phyloP scores from a whole-genome alignment of 2,888 invertebrate genomes.

The Schrankia costaestrigalis region DNA sequence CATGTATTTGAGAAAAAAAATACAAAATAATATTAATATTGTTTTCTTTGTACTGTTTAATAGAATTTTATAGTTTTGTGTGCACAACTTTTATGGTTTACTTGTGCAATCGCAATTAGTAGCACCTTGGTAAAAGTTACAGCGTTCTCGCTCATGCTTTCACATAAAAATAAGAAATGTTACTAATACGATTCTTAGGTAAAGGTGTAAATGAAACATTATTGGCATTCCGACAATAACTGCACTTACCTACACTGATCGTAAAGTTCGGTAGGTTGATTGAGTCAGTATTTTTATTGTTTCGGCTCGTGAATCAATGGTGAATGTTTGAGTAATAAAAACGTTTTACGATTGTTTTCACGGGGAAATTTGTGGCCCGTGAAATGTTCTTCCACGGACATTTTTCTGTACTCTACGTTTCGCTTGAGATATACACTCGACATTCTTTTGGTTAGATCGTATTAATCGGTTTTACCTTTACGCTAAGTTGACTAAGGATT shows the following conservation, averaged over 20 bases:
- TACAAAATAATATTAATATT: too few relatives aligned
- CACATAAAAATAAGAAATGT: constrained; percentile 22
- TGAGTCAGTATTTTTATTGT: constrained; percentile 81
- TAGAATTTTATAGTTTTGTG: too few relatives aligned
- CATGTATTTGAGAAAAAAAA: too few relatives aligned
- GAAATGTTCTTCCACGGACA: constrained; percentile 67
- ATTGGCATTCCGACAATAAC: constrained; percentile 66
- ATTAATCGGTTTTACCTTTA: constrained; percentile 37
- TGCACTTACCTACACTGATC: constrained; percentile 69
- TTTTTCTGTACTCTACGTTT: constrained; percentile 63
- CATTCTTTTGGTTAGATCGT: constrained; percentile 50
- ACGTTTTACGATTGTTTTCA: constrained; percentile 78
- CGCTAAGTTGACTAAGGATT: background rate
- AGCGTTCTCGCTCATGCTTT: constrained; percentile 7
- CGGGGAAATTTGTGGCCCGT: constrained; percentile 76
- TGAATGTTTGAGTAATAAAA: constrained; percentile 78
- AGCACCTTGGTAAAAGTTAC: too few relatives aligned
- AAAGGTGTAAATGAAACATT: constrained; percentile 70
- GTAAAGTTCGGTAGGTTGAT: constrained; percentile 76
- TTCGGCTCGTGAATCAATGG: constrained; percentile 77
- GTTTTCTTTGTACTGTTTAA: too few relatives aligned
- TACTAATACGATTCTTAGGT: constrained; percentile 40
- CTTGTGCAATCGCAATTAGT: too few relatives aligned
- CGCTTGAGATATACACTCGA: constrained; percentile 53
- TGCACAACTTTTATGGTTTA: too few relatives aligned